These are phyloP conservation scores for Rhincodon typus DNA, from an alignment of 2,797 vertebrate species.

Conservation along the genomic window DNA sequence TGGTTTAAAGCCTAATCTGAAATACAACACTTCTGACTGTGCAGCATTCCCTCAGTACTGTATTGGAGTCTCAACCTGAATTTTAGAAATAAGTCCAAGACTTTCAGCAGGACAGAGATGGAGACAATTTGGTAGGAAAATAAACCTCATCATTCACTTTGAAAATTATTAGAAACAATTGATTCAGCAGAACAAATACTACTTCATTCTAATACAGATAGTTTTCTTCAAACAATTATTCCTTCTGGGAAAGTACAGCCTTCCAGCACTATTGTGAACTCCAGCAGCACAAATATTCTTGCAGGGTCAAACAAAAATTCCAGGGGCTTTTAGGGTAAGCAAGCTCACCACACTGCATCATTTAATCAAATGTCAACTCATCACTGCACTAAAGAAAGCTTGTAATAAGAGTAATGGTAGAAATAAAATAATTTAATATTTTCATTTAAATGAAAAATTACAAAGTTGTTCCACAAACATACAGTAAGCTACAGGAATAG, in stretches of 20 bases:
- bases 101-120: background rate
- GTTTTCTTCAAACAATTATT: background rate
- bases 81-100: background rate
- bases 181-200: background rate
- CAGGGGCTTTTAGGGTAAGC: background rate
- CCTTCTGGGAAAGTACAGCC: background rate
- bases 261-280: background rate
- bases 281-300: background rate
- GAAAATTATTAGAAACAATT: background rate
- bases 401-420: background rate
- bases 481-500: background rate
- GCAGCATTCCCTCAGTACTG: background rate
- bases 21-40: background rate
- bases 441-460: constrained; percentile 16
- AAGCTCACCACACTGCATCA: too few species aligned
- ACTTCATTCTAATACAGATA: background rate
- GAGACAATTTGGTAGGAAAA: background rate
- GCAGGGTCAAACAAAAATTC: background rate
- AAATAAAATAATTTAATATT: constrained; percentile 31
- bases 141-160: background rate
- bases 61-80: background rate
- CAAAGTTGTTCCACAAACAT: background rate
- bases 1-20: background rate
- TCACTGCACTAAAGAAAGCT: background rate
- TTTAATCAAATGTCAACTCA: background rate